Conservation (phyloP, 2,797 vertebrate species). For the Chrosomus eos region DNA sequence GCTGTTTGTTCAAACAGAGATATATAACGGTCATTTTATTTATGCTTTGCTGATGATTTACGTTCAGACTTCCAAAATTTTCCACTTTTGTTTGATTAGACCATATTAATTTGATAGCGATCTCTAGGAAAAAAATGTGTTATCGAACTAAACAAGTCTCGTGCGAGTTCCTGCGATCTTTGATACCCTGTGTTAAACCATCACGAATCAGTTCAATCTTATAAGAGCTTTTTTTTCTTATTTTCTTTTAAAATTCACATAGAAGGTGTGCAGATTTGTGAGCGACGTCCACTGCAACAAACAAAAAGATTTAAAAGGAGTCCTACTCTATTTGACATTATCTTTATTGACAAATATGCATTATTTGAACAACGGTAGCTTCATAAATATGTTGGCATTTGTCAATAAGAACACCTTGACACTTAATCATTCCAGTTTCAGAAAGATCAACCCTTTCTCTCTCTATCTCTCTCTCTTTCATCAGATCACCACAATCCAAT, state of each 20-base stretch:
- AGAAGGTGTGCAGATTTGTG: constrained; percentile 71
- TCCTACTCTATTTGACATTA: constrained; percentile 78
- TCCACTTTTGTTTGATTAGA: constrained; percentile 85
- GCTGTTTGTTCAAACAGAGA: constrained; percentile 88
- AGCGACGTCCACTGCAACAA: constrained; percentile 66
- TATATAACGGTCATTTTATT: constrained; percentile 61
- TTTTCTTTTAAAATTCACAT: constrained; percentile 66
- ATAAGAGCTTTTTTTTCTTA: constrained; percentile 72
- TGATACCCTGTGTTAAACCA: constrained; percentile 95
- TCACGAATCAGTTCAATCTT: constrained; percentile 73
- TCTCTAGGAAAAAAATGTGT: constrained; percentile 69
- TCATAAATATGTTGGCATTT: constrained; percentile 83
- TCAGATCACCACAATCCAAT: constrained; percentile 73
- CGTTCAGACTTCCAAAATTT: constrained; percentile 71
- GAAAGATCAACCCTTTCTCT: constrained; percentile 61
- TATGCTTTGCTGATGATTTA: constrained; percentile 53
- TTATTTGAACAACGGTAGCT: constrained; percentile 79
- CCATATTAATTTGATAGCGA: constrained; percentile 89
- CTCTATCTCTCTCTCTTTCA: constrained; percentile 41
- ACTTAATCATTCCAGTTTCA: constrained; percentile 83
- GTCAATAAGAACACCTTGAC: constrained; percentile 74
- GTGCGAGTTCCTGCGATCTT: constrained; percentile 80
- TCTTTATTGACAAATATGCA: constrained; percentile 84
- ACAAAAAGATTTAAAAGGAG: constrained; percentile 71
- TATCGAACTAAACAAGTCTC: constrained; percentile 82